A percentile compares a stretch with the other conserved stretches of the same genome.
phyloP scores from a whole-genome alignment of 2,797 vertebrate genomes.

The Myioborus miniatus region DNA sequence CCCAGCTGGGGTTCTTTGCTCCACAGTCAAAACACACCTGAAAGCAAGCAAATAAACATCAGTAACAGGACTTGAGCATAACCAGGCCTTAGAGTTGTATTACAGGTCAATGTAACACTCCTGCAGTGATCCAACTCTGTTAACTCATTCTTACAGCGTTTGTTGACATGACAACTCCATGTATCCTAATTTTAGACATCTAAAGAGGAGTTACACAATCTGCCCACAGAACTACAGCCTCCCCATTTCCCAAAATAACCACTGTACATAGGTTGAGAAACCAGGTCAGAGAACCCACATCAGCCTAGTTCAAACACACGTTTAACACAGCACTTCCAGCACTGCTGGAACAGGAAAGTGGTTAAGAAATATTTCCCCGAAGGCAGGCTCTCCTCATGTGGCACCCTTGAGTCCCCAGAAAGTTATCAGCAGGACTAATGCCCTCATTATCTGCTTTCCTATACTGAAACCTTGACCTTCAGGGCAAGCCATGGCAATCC shows the following conservation, averaged over 20 bases:
- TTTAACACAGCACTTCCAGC: background rate
- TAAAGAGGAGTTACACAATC: background rate
- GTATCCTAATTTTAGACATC: background rate
- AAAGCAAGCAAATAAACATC: background rate
- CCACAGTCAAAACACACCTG: constrained; percentile 94
- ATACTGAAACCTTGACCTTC: background rate
- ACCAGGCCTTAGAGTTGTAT: background rate
- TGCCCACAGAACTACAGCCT: background rate
- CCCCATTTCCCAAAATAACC: background rate
- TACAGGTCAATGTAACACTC: background rate
- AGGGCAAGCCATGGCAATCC: background rate
- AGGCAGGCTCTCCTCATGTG: background rate
- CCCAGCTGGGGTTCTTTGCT: constrained; percentile 96
- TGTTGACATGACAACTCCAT: background rate
- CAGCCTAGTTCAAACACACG: background rate
- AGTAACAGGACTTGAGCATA: background rate
- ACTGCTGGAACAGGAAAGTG: background rate
- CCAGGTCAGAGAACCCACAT: background rate
- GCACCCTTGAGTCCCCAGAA: background rate
- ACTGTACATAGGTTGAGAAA: background rate
- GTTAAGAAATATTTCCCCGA: background rate
- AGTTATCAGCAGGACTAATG: background rate
- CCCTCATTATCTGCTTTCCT: background rate
- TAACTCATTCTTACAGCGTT: background rate
- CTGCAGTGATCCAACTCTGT: background rate